These are phyloP conservation scores for Palaemon carinicauda DNA, from an alignment of 1,140 invertebrate species.

Conservation along the genomic window DNA sequence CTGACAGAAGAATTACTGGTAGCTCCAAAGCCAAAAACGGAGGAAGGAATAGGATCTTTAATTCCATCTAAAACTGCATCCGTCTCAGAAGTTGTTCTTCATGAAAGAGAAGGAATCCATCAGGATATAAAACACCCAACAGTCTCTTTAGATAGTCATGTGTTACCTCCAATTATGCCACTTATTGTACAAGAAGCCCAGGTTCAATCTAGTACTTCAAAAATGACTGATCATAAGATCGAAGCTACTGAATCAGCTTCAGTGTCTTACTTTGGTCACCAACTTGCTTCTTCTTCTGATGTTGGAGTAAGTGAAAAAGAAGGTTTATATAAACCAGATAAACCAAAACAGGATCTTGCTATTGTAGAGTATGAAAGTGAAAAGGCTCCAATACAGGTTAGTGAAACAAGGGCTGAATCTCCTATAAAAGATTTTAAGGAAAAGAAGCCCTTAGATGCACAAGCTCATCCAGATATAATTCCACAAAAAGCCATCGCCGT, in stretches of 20 bases:
- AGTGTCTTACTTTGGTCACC: conserved; percentile 35
- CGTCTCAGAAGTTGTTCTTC: conserved; percentile 68
- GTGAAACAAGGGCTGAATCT: conserved; percentile 53
- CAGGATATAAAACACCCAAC: conserved; percentile 62
- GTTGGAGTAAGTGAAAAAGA: conserved; percentile 55
- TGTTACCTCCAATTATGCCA: conserved; percentile 29
- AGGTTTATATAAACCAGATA: conserved; percentile 37
- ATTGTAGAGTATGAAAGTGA: conserved; percentile 48
- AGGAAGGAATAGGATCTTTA: conserved; percentile 42
- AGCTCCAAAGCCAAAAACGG: conserved; percentile 35
- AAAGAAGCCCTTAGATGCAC: conserved; percentile 65
- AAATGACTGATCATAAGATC: conserved; percentile 26
- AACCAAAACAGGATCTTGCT: conserved; percentile 45
- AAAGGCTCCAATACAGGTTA: conserved; percentile 57
- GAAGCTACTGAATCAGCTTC: conserved; percentile 42
- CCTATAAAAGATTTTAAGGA: conserved; percentile 51
- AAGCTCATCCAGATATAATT: conserved; percentile 68
- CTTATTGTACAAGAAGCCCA: conserved; percentile 44
- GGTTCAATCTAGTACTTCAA: conserved; percentile 13
- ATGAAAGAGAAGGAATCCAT: conserved; percentile 72
- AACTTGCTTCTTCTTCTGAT: conserved; percentile 57
- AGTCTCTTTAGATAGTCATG: conserved; percentile 7
- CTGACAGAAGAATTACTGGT: conserved; percentile 14
- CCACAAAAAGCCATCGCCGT: conserved; percentile 69
- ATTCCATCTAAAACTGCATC: conserved; percentile 45